A percentile compares a stretch with the other conserved stretches of the same genome.
Conservation (phyloP, 2,888 invertebrate species). For the Tipula lateralis region DNA sequence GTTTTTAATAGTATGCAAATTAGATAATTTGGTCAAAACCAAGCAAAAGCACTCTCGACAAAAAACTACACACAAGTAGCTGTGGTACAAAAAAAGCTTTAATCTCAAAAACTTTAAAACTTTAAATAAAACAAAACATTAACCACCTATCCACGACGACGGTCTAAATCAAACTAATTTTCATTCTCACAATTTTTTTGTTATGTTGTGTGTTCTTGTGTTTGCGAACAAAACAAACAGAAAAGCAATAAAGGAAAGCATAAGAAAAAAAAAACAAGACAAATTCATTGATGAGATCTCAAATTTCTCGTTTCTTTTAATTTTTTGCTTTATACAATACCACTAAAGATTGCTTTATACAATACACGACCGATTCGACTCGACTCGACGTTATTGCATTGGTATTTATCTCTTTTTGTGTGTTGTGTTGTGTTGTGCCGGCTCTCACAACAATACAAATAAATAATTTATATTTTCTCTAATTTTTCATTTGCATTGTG, state of each 20-base stretch:
- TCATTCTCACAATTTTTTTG: not conserved
- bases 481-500: not conserved
- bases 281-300: conserved; percentile 13
- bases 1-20: not conserved
- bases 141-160: not conserved
- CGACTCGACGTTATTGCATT: too few species aligned
- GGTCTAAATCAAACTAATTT: not conserved
- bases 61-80: not conserved
- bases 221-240: not conserved
- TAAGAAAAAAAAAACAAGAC: not conserved
- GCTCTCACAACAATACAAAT: not conserved
- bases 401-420: not conserved
- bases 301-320: not conserved
- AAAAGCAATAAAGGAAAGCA: not conserved
- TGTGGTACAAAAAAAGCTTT: not conserved
- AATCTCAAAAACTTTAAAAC: not conserved
- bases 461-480: not conserved
- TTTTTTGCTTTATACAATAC: not conserved
- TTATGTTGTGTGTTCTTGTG: not conserved
- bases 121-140: not conserved
- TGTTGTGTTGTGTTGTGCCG: too few species aligned
- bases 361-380: too few species aligned
- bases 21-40: not conserved
- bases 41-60: not conserved
- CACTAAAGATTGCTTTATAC: too few species aligned